Percentiles rank a stretch among this genome's conserved stretches.
These are phyloP conservation scores for Rhynchophorus ferrugineus DNA, from an alignment of 1,140 invertebrate species.

Conservation along the genomic window DNA sequence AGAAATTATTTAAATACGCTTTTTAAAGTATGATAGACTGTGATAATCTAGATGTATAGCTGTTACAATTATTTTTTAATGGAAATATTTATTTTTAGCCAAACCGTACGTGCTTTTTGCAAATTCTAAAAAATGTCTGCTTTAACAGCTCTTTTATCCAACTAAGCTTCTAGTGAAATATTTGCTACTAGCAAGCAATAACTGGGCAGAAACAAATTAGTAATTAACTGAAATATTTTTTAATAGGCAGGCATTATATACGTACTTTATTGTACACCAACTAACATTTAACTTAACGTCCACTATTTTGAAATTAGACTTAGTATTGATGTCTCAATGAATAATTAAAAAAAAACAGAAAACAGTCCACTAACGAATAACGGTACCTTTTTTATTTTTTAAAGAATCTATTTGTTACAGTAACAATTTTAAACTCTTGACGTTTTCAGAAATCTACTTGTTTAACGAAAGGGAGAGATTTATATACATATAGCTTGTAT, in stretches of 20 bases:
- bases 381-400: slow-evolving; percentile 4
- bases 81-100: slow-evolving; percentile 9
- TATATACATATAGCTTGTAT: slow-evolving; percentile 7
- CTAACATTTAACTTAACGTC: slow-evolving; percentile 6
- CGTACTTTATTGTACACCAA: neutral
- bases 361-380: neutral
- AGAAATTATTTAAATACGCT: slow-evolving; percentile 15
- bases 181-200: slow-evolving; percentile 5
- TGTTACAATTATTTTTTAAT: slow-evolving; percentile 7
- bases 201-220: neutral
- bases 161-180: neutral
- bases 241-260: slow-evolving; percentile 8
- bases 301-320: slow-evolving; percentile 9
- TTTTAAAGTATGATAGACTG: slow-evolving; percentile 17
- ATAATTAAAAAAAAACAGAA: too few species aligned
- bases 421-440: slow-evolving; percentile 15
- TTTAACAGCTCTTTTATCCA: neutral
- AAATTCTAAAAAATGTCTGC: slow-evolving; percentile 7
- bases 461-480: slow-evolving; percentile 7
- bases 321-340: slow-evolving; percentile 9
- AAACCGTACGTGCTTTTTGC: slow-evolving; percentile 7
- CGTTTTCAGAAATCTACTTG: slow-evolving; percentile 17
- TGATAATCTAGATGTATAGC: slow-evolving; percentile 12
- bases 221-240: neutral
- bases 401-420: slow-evolving; percentile 17